phyloP scores from a whole-genome alignment of 2,888 invertebrate species.

The Helleia helle region DNA sequence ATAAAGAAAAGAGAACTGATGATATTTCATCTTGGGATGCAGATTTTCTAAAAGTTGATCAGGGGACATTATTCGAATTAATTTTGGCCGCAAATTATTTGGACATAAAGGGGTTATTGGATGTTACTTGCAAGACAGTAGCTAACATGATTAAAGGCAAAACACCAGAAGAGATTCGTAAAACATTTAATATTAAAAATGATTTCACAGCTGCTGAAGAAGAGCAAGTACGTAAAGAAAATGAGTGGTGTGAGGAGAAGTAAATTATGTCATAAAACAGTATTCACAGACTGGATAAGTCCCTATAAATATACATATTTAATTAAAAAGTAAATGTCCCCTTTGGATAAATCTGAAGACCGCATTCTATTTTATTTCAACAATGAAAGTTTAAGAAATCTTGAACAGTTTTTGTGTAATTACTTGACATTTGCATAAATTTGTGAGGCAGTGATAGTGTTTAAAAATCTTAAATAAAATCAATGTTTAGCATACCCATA shows the following conservation, averaged over 20 bases:
- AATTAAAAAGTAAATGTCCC: too few species aligned
- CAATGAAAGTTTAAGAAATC: too few species aligned
- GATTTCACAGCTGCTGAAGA: constrained; percentile 97
- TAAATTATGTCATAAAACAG: too few species aligned
- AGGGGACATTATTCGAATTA: constrained; percentile 95
- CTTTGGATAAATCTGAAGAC: too few species aligned
- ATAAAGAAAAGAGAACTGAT: constrained; percentile 98
- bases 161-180: constrained; percentile 97
- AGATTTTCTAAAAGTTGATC: constrained; percentile 98
- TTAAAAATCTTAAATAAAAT: too few species aligned
- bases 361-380: too few species aligned
- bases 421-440: too few species aligned
- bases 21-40: constrained; percentile 99
- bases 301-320: too few species aligned
- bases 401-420: too few species aligned
- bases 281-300: too few species aligned
- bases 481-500: too few species aligned
- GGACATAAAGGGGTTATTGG: constrained; percentile 95
- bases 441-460: too few species aligned
- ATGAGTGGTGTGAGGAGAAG: constrained; percentile 95
- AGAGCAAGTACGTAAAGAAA: constrained; percentile 97
- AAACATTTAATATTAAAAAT: constrained; percentile 97
- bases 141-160: constrained; percentile 99
- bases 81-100: constrained; percentile 98
- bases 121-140: constrained; percentile 98